These are phyloP conservation scores for Pygoscelis adeliae DNA, from an alignment of 2,113 vertebrate genomes.

Conservation along the genomic window DNA sequence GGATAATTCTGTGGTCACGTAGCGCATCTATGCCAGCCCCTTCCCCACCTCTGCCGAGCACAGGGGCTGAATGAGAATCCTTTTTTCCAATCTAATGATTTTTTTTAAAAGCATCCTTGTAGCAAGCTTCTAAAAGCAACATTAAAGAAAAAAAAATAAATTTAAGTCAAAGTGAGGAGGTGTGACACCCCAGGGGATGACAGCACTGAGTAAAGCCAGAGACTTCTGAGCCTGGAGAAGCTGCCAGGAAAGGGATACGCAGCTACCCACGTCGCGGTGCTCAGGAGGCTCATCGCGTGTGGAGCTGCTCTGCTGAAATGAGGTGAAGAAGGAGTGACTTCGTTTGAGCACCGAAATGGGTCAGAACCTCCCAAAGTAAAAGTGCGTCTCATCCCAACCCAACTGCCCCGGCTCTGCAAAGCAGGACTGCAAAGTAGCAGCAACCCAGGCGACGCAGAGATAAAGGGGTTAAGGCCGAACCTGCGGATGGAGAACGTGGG, in stretches of 20 bases:
- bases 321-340: background rate
- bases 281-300: fast-evolving
- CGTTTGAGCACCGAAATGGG: background rate
- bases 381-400: background rate
- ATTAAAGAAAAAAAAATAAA: background rate
- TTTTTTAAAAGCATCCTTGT: background rate
- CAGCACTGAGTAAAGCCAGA: background rate
- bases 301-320: background rate
- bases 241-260: background rate
- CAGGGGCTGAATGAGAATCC: background rate
- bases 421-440: background rate
- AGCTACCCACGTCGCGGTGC: fast-evolving
- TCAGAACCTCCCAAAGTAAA: background rate
- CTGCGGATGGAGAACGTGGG: fast-evolving
- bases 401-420: background rate
- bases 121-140: background rate
- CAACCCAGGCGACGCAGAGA: background rate
- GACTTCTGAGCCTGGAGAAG: background rate
- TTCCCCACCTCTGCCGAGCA: background rate
- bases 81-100: background rate
- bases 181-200: background rate
- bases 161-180: background rate
- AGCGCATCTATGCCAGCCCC: background rate
- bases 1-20: background rate
- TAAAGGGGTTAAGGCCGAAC: background rate